Percentiles rank a stretch among this genome's conserved stretches.
Evolutionary conservation across 2,113 vertebrate species (phyloP).

Genomic region (Callopanchax toddi): DNA sequence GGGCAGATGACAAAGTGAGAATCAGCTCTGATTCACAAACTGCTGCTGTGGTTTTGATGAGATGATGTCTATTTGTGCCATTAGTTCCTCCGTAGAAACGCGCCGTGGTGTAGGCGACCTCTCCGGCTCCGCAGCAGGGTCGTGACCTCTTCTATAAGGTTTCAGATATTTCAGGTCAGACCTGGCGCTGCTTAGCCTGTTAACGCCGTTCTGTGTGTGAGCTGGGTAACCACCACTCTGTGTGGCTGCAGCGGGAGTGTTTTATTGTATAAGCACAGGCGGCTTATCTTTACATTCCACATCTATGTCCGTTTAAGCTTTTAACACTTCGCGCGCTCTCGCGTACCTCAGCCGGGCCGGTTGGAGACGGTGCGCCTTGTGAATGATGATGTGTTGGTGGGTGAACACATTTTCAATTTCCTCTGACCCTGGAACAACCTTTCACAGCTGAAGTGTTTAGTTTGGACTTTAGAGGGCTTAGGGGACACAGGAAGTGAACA

Average conservation of each 20-base stretch:
- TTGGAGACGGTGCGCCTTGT: conserved; percentile 29
- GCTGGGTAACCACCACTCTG: conserved; percentile 42
- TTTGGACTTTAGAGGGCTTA: conserved; percentile 60
- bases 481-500: conserved; percentile 44
- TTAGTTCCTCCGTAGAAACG: no score
- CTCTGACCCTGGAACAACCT: conserved; percentile 57
- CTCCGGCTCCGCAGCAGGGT: conserved; percentile 2
- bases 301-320: conserved; percentile 64
- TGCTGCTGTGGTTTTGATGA: not conserved
- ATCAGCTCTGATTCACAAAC: conserved; percentile 35
- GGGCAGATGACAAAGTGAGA: not conserved
- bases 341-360: conserved; percentile 14
- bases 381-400: conserved; percentile 25
- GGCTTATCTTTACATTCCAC: conserved; percentile 69
- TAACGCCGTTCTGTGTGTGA: conserved; percentile 28
- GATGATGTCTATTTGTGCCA: no score
- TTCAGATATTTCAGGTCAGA: conserved; percentile 17
- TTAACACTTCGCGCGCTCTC: conserved; percentile 59
- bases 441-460: conserved; percentile 63
- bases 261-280: conserved; percentile 38
- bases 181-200: conserved; percentile 39
- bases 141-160: conserved; percentile 45
- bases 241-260: conserved; percentile 3
- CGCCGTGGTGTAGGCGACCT: no score
- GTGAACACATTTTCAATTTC: conserved; percentile 62